Base-by-base conservation (phyloP, 2,797 vertebrate species). In the Cottoperca gobio region DNA sequence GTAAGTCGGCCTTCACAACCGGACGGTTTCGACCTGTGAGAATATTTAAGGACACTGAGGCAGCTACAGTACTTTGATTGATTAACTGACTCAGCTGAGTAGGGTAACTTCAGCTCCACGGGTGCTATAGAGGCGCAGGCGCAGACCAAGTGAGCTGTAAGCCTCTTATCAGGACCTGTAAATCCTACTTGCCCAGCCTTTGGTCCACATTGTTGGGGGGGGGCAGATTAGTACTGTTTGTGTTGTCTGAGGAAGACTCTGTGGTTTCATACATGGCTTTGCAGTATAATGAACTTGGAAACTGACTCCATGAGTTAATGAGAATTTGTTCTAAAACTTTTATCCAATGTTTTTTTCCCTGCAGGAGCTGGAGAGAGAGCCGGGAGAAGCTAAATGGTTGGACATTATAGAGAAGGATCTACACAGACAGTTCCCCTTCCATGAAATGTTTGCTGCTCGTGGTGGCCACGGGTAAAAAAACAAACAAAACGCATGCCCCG, bases 381-480 rank as follows among this genome's bases (percentile, higher is more conserved):
- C 84, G 11, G 97, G 97, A 33, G 97, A 98, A 73, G 95, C 97
- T 14, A 97, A 97, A 75, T 98, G 97, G 97, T 77, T 97, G 79
- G 97, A 98, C 82, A 97, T 97, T 78, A 97, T 97, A 60, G 97
- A 97, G 91, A 97, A 97, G 86, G 97, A 97, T 79, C 93, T 97
- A 12, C 97, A 97, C 85, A 91, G 96, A 42, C 97, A 97, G 91
- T 97, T 97, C 71, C 96, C 96, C 42, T 97, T 97, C 88, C 96
- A 97, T 14, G 96, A 97, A 91, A 97, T 97, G 96, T 97, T 97
- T 88, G 96, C 95, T 71, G 96, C 96, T 57, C 95, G 96, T 8
- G 96, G 96, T 1, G 96, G 96, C 50, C 96, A 97, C 4, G 96
- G 97, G 96, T 97, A 93, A 93, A 88, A 40, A 43, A 37, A 49